Conservation (phyloP, 2,797 vertebrate genomes). For the Phrynocephalus vlangalii region DNA sequence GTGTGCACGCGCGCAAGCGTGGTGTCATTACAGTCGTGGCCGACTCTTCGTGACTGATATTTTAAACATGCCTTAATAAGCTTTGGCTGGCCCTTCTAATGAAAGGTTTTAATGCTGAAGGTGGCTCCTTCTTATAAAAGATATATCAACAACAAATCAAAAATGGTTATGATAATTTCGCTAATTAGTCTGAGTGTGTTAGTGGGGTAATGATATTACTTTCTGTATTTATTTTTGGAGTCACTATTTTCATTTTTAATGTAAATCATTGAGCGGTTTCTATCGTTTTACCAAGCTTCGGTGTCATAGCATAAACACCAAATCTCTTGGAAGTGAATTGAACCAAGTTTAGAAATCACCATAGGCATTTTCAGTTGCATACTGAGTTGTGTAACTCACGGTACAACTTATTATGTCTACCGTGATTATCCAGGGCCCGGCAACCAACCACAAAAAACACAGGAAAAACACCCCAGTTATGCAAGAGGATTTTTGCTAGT, state of each 20-base stretch:
- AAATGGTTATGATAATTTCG: background rate
- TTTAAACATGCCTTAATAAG: conserved; percentile 1
- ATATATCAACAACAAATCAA: background rate
- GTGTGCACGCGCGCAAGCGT: too few relatives aligned
- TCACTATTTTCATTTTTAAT: background rate
- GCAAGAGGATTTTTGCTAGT: too few relatives aligned
- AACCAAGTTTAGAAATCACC: too few relatives aligned
- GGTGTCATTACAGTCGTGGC: too few relatives aligned
- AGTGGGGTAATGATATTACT: background rate
- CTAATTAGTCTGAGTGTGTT: background rate
- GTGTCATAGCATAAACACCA: background rate
- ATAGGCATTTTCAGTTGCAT: too few relatives aligned
- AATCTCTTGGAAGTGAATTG: background rate
- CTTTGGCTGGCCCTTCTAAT: background rate
- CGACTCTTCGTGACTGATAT: background rate
- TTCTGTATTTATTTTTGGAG: background rate
- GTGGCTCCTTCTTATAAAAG: background rate
- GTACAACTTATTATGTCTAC: too few relatives aligned
- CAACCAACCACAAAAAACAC: too few relatives aligned
- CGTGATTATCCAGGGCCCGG: too few relatives aligned
- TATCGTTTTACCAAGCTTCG: too few relatives aligned
- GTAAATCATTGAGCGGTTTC: background rate
- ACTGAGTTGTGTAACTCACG: too few relatives aligned
- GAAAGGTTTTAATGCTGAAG: too few relatives aligned
- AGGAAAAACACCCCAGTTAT: too few relatives aligned